Evolutionary conservation across 2,888 invertebrate species (phyloP), one percentile per base, ranked within the genome.

Genomic region (Erebia epiphron): DNA sequence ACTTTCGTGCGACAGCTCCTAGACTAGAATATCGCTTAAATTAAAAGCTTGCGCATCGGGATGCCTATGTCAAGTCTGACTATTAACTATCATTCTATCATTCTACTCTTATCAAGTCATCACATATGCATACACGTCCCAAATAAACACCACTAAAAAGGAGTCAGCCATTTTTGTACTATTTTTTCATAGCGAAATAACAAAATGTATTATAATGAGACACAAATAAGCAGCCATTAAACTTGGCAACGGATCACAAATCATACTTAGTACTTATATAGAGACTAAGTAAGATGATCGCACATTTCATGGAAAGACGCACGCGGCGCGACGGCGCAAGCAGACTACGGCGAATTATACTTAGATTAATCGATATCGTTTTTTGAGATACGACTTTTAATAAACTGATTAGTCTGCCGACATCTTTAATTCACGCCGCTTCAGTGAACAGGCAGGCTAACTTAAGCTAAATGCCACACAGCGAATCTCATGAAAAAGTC

Each of bases 151-250:
- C 56, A 72, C 75, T 68, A 75, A 79, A 80, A 80, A 74, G 83
- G 79, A 49, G 56, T 67, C 69, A 13, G 63, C 78, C 75, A 75
- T 78, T 75, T 82, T 81, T 78, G 81, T 80, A 46, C 66, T 35
- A 71, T 61, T 78, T 78, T 76, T 74, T 72, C 61, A 52, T 70
- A 63, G 62, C 61, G 61, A 43, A 61, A 62, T 21, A 62, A 62
- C 49, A 62, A 62, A 65, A 66, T 62, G 64, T 72, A 72, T 74
- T 77, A 77, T 76, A 73, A 74, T 69, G 68, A 72, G 54, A 21
- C 72, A 68, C 56, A 14, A 67, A 67, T 67, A 70, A 57, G 56
- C 60, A 43, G 13, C 56, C 54, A 57, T 46, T 46, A 67, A 56
- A 70, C 64, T 70, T 73, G 73, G 71, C 73, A 73, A 63, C 35